These are phyloP conservation scores for Coenonympha arcania DNA, from an alignment of 2,888 invertebrate species.

Conservation along the genomic window DNA sequence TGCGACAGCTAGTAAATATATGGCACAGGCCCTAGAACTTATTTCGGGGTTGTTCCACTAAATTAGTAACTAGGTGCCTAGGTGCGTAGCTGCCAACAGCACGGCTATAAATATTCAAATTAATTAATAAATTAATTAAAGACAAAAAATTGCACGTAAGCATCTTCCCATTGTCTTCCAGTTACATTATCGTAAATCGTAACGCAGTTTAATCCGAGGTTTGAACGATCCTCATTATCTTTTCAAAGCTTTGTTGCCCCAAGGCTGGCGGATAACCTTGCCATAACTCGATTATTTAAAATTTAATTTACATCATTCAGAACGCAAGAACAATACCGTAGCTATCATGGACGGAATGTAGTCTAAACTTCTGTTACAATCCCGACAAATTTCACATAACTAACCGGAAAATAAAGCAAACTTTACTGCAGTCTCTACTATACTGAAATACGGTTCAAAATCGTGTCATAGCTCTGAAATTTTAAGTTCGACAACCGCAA, in stretches of 20 bases:
- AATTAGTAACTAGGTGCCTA: too few species aligned
- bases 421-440: constrained; percentile 17
- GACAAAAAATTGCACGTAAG: too few species aligned
- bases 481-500: constrained; percentile 29
- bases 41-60: too few species aligned
- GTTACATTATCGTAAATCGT: background rate
- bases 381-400: constrained; percentile 18
- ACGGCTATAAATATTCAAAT: too few species aligned
- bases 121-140: too few species aligned
- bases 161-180: background rate
- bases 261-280: constrained; percentile 23
- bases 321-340: constrained; percentile 31
- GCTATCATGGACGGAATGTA: constrained; percentile 57
- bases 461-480: constrained; percentile 6
- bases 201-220: background rate
- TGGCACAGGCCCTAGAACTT: too few species aligned
- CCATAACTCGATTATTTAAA: constrained; percentile 28
- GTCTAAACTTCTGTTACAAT: constrained; percentile 53
- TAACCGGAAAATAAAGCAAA: constrained; percentile 13
- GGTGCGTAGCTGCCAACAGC: too few species aligned
- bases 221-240: background rate
- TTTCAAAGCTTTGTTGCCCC: constrained; percentile 12
- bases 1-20: too few species aligned
- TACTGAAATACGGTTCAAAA: constrained; percentile 9
- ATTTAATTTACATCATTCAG: constrained; percentile 27